Percentiles rank a stretch among this genome's conserved stretches.
Conservation (phyloP, 2,797 vertebrate genomes). For the Trematomus bernacchii region DNA sequence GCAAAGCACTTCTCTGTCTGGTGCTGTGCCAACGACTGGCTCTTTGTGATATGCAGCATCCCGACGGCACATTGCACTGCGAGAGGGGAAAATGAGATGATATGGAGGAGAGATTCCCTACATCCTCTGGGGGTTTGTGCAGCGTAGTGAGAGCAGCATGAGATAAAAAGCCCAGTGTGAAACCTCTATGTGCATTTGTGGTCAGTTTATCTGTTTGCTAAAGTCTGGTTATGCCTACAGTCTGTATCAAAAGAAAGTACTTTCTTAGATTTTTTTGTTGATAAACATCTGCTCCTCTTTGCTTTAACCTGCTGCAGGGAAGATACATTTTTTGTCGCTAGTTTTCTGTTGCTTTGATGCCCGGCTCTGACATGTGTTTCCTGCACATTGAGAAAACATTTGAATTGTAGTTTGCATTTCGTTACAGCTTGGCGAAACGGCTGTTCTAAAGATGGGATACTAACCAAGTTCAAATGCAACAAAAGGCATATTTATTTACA, state of each 20-base stretch:
- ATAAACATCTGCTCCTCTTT: not conserved
- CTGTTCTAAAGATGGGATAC: too few species aligned
- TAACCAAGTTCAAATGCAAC: too few species aligned
- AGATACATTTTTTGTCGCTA: not conserved
- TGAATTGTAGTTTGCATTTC: not conserved
- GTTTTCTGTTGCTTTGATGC: not conserved
- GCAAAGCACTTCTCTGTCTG: constrained; percentile 27
- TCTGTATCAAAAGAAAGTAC: not conserved
- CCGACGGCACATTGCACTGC: constrained; percentile 32
- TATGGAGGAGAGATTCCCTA: constrained; percentile 7
- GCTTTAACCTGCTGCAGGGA: not conserved
- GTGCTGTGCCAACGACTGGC: constrained; percentile 27
- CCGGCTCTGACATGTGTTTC: not conserved
- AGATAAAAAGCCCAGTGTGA: constrained; percentile 11
- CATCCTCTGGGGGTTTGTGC: constrained; percentile 20
- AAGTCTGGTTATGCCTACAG: not conserved
- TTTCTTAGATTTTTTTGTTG: not conserved
- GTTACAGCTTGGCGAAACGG: too few species aligned
- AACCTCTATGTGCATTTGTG: not conserved
- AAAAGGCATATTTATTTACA: too few species aligned
- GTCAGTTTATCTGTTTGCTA: not conserved
- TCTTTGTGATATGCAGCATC: constrained; percentile 28
- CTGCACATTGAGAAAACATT: not conserved
- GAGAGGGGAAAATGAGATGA: constrained; percentile 18
- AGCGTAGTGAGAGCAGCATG: not conserved